Evolutionary conservation across 2,888 invertebrate genomes (phyloP).

Genomic region (Thelaira solivaga): DNA sequence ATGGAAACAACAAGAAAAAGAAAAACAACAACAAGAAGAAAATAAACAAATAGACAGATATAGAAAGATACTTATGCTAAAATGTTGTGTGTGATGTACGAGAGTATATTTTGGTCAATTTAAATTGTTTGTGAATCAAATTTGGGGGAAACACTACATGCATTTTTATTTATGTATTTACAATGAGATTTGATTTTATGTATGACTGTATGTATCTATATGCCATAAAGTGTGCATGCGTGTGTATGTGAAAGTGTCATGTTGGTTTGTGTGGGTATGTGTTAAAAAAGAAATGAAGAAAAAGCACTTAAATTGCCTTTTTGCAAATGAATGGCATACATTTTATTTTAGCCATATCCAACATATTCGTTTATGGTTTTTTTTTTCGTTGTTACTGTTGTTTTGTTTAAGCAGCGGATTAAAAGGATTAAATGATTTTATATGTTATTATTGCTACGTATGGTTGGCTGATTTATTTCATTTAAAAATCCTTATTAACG

Average conservation of each 20-base stretch:
- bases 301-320: conserved; percentile 60
- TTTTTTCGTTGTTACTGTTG: too few species aligned
- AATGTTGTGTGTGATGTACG: conserved; percentile 46
- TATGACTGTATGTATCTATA: neutral
- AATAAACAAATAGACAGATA: conserved; percentile 30
- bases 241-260: conserved; percentile 29
- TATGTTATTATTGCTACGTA: too few species aligned
- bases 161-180: conserved; percentile 8
- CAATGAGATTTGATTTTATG: conserved; percentile 14
- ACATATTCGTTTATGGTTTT: conserved; percentile 34
- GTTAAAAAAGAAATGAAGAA: conserved; percentile 33
- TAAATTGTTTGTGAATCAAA: conserved; percentile 48
- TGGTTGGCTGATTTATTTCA: too few species aligned
- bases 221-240: neutral
- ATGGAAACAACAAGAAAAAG: neutral
- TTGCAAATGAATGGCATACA: conserved; percentile 60
- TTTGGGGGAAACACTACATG: conserved; percentile 38
- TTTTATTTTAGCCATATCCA: conserved; percentile 59
- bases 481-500: too few species aligned
- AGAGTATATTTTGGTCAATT: conserved; percentile 52
- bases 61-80: conserved; percentile 42
- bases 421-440: neutral
- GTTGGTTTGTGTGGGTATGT: conserved; percentile 30
- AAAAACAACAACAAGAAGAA: conserved; percentile 24
- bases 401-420: conserved; percentile 1